Base-by-base conservation (phyloP, 2,797 vertebrate species). In the Selene dorsalis region DNA sequence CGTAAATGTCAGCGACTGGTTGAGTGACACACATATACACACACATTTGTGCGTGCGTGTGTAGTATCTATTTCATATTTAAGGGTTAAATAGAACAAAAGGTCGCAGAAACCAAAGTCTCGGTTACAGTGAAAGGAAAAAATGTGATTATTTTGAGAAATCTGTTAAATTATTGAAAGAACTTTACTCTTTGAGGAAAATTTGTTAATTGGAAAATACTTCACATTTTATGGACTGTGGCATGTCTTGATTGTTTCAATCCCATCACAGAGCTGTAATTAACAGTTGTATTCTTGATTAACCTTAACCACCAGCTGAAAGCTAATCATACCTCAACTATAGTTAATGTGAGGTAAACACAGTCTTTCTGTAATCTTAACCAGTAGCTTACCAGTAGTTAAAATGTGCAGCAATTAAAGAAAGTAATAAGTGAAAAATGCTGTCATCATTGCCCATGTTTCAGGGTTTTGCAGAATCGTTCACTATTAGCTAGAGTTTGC, bases 1-100 rank as follows among this genome's bases (percentile, higher is more conserved):
- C 30, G 60, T 65, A 71, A 69, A 79, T 67, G 38, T 35, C 28
- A 35, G 47, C 4, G 12, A 45, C 13, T 43, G 45, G 48, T 61
- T 69, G 55, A 73, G n/a, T 16, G 16, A 72, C 32, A 35, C 32
- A 35, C 32, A 35, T 5, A 30, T 30, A 30, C n/a, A n/a, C n/a
- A n/a, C n/a, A n/a, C n/a, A n/a, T n/a, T n/a, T n/a, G n/a, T n/a
- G n/a, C n/a, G n/a, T n/a, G n/a, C n/a, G 32, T 35, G 32, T 35
- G 32, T 35, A 41, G 38, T n/a, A 59, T 47, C 8, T 38, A 1
- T 26, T 20, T 13, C 6, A 53, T 8, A 3, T 57, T 52, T 52
- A 24, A 64, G n/a, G 35, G 12, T 48, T 41, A 45, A 67, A 24
- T 1, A 0, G 38, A n/a, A 18, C 22, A n/a, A 12, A n/a, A 72